A percentile compares a stretch with the other conserved stretches of the same genome.
phyloP scores from a whole-genome alignment of 2,888 invertebrate species.

The Graphium colonna region DNA sequence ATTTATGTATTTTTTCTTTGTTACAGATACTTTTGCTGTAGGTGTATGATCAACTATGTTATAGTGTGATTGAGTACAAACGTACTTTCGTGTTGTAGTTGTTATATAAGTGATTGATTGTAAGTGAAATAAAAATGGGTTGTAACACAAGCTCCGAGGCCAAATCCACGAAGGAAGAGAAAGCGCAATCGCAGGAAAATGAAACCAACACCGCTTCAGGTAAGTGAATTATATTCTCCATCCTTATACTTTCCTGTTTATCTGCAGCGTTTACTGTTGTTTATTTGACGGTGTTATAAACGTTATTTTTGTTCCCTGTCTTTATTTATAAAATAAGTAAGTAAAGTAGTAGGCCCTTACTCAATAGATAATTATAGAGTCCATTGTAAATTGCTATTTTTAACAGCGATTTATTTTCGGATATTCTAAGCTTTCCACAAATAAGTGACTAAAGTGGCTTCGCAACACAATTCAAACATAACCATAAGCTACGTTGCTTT shows the following conservation, averaged over 20 bases:
- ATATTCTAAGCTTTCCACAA: too few relatives aligned
- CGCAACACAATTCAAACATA: too few relatives aligned
- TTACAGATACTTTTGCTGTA: slow-evolving; percentile 27
- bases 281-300: too few relatives aligned
- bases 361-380: too few relatives aligned
- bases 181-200: slow-evolving; percentile 34
- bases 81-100: background rate
- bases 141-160: slow-evolving; percentile 40
- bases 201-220: slow-evolving; percentile 35
- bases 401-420: too few relatives aligned
- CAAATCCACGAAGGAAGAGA: slow-evolving; percentile 35
- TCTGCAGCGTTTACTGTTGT: too few relatives aligned
- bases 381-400: too few relatives aligned
- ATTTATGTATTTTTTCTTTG: slow-evolving; percentile 22
- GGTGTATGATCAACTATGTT: slow-evolving; percentile 26
- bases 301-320: background rate
- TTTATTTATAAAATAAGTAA: too few relatives aligned
- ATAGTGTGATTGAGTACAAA: slow-evolving; percentile 22
- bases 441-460: too few relatives aligned
- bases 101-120: background rate
- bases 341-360: too few relatives aligned
- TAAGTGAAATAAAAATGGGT: slow-evolving; percentile 34
- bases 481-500: too few relatives aligned
- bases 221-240: slow-evolving; percentile 2
- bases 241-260: background rate